Evolutionary conservation across 1,140 invertebrate species (phyloP), one percentile per base, ranked within the genome.

Genomic region (Anoplophora glabripennis): DNA sequence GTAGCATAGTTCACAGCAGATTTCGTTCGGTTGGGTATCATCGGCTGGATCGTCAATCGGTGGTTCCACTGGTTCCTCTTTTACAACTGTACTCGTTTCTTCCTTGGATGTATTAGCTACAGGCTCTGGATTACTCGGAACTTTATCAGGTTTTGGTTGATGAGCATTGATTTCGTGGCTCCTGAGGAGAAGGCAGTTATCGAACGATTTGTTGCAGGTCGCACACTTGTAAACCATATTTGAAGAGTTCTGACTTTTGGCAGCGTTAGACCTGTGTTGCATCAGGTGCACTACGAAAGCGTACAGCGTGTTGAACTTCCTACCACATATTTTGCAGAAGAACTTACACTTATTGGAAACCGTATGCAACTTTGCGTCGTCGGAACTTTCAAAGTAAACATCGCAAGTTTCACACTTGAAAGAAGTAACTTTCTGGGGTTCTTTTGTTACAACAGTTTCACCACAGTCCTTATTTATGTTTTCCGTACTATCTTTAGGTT

Each of bases 261-360:
- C 7, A 10, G 34, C 41, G 7, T 48, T 41, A 4, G 17, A 55
- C 36, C 53, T 54, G 37, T 64, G 63, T 34, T 64, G 58, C 44
- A 64, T 44, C 10, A 64, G 18, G 14, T 64, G 63, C 4, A 61
- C 63, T 8, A 64, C 38, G 38, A 64, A 64, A 34, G 53, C 63
- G 14, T 59, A 59, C 12, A 58, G 44, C 3, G 58, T 64, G 34
- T 58, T 61, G 34, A 64, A 61, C 9, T 37, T 45, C 17, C 59
- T 56, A 18, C 35, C 28, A 37, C 63, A 64, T n/a, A 18, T n/a
- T 17, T 55, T 51, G 11, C 63, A 64, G 5, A 34, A 49, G 41
- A 60, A 64, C 45, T 61, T 64, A 40, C 63, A 64, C 34, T 54
- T 54, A 5, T 15, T 33, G 14, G 52, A 4, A 7, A 15, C 21